Evolutionary conservation across 1,140 invertebrate species (phyloP).

Genomic region (Pseudomyrmex sp.): DNA sequence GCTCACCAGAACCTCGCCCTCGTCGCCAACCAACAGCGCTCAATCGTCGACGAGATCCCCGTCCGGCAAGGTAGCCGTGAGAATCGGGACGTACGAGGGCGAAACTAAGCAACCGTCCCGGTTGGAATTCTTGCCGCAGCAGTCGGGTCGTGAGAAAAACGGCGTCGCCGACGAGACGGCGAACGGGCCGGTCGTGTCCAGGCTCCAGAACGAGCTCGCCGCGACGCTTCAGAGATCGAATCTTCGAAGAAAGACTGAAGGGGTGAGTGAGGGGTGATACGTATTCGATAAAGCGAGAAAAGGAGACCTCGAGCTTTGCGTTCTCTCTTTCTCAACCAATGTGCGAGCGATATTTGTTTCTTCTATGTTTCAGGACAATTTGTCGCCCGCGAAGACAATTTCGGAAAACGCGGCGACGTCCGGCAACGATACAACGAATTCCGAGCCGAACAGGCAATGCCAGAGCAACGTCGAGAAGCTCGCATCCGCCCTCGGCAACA

Average conservation of each 20-base stretch:
- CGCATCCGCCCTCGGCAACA: slow-evolving; percentile 79
- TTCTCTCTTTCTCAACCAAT: too few species aligned
- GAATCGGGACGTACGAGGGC: slow-evolving; percentile 81
- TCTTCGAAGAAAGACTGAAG: slow-evolving; percentile 89
- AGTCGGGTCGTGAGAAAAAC: slow-evolving; percentile 73
- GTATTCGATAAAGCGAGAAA: neutral
- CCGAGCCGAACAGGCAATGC: slow-evolving; percentile 61
- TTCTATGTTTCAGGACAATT: slow-evolving; percentile 62
- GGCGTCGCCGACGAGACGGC: slow-evolving; percentile 66
- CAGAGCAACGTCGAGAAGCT: slow-evolving; percentile 81
- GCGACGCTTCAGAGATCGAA: slow-evolving; percentile 91
- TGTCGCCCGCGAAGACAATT: slow-evolving; percentile 51
- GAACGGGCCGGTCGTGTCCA: slow-evolving; percentile 86
- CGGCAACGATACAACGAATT: slow-evolving; percentile 67
- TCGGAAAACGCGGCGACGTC: slow-evolving; percentile 54
- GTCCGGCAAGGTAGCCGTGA: slow-evolving; percentile 80
- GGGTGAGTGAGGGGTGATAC: slow-evolving; percentile 82
- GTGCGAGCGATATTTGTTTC: neutral
- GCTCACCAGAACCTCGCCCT: slow-evolving; percentile 53
- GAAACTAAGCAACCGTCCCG: slow-evolving; percentile 88
- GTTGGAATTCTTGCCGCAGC: slow-evolving; percentile 88
- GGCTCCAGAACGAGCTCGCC: slow-evolving; percentile 89
- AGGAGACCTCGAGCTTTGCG: neutral
- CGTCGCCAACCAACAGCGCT: slow-evolving; percentile 36
- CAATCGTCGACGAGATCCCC: slow-evolving; percentile 47